A percentile compares a stretch with the other conserved stretches of the same genome.
Conservation (phyloP, 2,888 invertebrate species). For the Chouioia cunea region DNA sequence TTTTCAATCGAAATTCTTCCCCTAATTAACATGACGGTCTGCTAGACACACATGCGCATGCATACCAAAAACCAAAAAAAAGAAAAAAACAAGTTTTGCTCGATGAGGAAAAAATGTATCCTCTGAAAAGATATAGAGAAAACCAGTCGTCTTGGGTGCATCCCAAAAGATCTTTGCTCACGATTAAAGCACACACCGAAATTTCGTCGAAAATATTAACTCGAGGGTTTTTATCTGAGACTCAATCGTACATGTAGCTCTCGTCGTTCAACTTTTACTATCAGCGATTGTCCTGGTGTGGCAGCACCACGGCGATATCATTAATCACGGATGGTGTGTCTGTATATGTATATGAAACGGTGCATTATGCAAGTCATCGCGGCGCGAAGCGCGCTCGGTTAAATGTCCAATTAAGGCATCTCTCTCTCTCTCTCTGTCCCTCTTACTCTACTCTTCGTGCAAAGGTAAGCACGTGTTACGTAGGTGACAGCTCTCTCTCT, state of each 20-base stretch:
- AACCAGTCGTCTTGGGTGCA: no score
- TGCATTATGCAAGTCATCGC: conserved; percentile 38
- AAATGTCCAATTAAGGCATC: conserved; percentile 48
- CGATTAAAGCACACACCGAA: conserved; percentile 25
- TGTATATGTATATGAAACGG: neutral
- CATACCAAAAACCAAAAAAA: conserved; percentile 4
- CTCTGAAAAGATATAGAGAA: neutral
- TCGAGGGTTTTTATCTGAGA: conserved; percentile 28
- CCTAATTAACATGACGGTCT: conserved; percentile 49
- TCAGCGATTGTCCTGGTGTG: neutral
- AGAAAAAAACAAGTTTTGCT: no score
- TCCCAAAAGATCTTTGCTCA: no score
- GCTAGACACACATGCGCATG: conserved; percentile 25
- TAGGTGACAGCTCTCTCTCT: no score
- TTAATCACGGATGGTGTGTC: conserved; percentile 28
- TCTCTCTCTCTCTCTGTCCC: neutral
- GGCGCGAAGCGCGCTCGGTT: conserved; percentile 13
- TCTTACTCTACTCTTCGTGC: neutral
- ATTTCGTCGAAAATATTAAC: conserved; percentile 47
- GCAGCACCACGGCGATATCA: conserved; percentile 20
- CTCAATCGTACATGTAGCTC: conserved; percentile 5
- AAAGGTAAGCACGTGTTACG: neutral
- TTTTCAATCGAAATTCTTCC: conserved; percentile 37
- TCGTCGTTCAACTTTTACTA: conserved; percentile 28
- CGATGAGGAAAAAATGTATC: conserved; percentile 13